These are phyloP conservation scores for Sebastes aleutianus DNA, from an alignment of 2,797 vertebrate species.

Conservation along the genomic window DNA sequence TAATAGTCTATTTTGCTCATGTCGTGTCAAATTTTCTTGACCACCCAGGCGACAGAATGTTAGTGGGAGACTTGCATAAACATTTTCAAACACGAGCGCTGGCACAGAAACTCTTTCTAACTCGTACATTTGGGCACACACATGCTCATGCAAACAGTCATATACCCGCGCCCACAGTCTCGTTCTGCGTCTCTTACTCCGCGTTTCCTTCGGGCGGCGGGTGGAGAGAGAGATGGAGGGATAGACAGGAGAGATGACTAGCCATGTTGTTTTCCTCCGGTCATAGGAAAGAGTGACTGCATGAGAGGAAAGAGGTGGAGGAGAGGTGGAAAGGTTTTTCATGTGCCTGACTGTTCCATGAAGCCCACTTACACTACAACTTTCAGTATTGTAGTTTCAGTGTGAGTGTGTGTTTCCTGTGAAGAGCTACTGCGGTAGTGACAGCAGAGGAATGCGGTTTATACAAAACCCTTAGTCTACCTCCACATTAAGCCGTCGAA, in stretches of 20 bases:
- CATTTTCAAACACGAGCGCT: constrained; percentile 54
- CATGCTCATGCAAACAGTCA: constrained; percentile 53
- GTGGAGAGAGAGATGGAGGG: constrained; percentile 58
- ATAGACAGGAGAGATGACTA: constrained; percentile 67
- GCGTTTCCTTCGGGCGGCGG: constrained; percentile 51
- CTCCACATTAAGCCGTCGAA: background rate
- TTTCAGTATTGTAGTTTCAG: constrained; percentile 57
- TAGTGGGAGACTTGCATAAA: constrained; percentile 71
- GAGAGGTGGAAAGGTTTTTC: constrained; percentile 68
- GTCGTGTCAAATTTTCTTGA: constrained; percentile 63
- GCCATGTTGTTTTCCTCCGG: constrained; percentile 63
- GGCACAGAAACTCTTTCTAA: constrained; percentile 55
- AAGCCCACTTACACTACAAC: constrained; percentile 51
- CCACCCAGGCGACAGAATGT: constrained; percentile 72
- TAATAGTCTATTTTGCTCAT: constrained; percentile 43
- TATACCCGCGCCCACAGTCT: constrained; percentile 64
- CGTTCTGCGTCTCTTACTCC: constrained; percentile 53
- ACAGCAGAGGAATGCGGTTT: constrained; percentile 39
- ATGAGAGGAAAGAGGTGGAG: constrained; percentile 69
- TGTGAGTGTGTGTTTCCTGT: constrained; percentile 55
- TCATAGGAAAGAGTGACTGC: constrained; percentile 69
- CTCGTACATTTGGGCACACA: constrained; percentile 61
- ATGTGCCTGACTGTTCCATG: constrained; percentile 51
- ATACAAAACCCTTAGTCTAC: background rate
- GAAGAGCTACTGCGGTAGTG: constrained; percentile 45